Conservation (phyloP, 1,140 invertebrate species). For the Microplitis demolitor region DNA sequence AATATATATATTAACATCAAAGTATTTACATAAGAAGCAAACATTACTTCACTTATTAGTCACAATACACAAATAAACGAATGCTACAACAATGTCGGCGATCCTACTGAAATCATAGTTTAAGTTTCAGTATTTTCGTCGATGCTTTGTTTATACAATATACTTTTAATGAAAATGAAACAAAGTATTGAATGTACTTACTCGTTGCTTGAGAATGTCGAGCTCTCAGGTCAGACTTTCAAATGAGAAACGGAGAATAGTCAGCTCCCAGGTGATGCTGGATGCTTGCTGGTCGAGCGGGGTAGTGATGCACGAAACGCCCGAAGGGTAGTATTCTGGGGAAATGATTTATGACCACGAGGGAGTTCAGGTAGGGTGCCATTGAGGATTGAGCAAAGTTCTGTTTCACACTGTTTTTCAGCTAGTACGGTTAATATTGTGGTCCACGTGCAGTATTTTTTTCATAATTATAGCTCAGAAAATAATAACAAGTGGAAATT, state of each 20-base stretch:
- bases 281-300: constrained; percentile 45
- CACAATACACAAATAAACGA: too few relatives aligned
- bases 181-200: constrained; percentile 1
- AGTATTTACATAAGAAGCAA: too few relatives aligned
- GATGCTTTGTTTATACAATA: neutral
- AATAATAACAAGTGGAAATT: neutral
- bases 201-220: constrained; percentile 7
- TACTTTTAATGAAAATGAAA: neutral
- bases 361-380: constrained; percentile 55
- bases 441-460: neutral
- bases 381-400: constrained; percentile 32
- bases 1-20: too few relatives aligned
- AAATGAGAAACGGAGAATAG: constrained; percentile 37
- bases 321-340: constrained; percentile 52
- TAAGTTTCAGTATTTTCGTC: neutral
- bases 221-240: constrained; percentile 24
- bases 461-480: neutral
- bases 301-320: constrained; percentile 48
- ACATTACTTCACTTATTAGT: too few relatives aligned
- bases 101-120: too few relatives aligned
- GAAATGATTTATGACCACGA: constrained; percentile 59
- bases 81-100: too few relatives aligned
- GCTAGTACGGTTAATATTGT: neutral
- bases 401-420: constrained; percentile 36
- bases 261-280: constrained; percentile 52